A percentile compares a stretch with the other conserved stretches of the same genome.
phyloP scores from a whole-genome alignment of 2,797 vertebrate genomes.

The Parauchenoglanis ngamensis region DNA sequence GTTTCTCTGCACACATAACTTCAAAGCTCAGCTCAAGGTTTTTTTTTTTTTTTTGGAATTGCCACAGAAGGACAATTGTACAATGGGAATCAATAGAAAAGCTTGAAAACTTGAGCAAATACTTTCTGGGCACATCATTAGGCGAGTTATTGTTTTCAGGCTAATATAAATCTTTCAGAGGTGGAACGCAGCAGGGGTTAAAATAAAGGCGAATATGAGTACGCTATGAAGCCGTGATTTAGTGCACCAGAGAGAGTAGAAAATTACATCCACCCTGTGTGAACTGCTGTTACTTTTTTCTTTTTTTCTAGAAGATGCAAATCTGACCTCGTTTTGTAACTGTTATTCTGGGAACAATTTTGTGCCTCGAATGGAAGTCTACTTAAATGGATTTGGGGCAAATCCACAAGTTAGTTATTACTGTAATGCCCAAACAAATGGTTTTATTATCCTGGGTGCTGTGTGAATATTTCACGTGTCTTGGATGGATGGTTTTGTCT shows the following conservation, averaged over 20 bases:
- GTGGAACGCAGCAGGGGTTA: slow-evolving; percentile 35
- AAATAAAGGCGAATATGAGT: slow-evolving; percentile 25
- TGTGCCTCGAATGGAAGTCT: slow-evolving; percentile 32
- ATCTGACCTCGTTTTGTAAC: slow-evolving; percentile 44
- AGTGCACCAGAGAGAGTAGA: neutral
- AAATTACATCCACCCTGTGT: slow-evolving; percentile 12
- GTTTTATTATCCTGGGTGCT: slow-evolving; percentile 28
- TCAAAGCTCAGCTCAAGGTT: slow-evolving; percentile 52
- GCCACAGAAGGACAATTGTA: neutral
- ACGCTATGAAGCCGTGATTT: slow-evolving; percentile 12
- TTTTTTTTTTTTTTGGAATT: neutral
- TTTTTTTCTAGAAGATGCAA: slow-evolving; percentile 40
- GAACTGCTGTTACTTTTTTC: slow-evolving; percentile 18
- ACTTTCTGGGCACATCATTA: slow-evolving; percentile 19
- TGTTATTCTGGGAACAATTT: slow-evolving; percentile 29
- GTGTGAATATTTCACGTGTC: slow-evolving; percentile 10
- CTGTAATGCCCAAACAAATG: slow-evolving; percentile 28
- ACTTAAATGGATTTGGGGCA: slow-evolving; percentile 53
- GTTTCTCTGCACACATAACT: slow-evolving; percentile 35
- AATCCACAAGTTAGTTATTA: slow-evolving; percentile 55
- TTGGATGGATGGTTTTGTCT: neutral
- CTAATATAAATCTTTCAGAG: slow-evolving; percentile 12
- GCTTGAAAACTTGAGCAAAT: slow-evolving; percentile 15
- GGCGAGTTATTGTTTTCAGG: slow-evolving; percentile 20
- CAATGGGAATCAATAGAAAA: slow-evolving; percentile 34